Evolutionary conservation across 2,113 vertebrate genomes (phyloP), one percentile per base, ranked within the genome.

Genomic region (Carassius gibelio): DNA sequence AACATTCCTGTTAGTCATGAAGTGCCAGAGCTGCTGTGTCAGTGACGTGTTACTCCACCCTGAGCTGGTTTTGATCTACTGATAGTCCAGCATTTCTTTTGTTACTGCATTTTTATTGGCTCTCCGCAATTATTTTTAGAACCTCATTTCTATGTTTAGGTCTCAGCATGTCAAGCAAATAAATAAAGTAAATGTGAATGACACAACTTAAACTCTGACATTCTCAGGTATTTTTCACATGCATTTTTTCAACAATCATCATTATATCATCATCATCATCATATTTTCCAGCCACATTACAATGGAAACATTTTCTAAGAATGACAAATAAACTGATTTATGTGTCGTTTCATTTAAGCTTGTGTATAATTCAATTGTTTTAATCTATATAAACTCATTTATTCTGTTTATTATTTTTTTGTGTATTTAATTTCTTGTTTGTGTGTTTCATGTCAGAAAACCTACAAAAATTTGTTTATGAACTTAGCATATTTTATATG

Each of bases 1-100:
- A 55, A 57, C 62, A 82, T 82, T 82, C 80, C 80, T 82, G 80
- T 68, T 50, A 71, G 64, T 52, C 26, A n/a, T 71, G 62, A 71
- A 64, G 45, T 82, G 45, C 26, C 64, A 69, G 38, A 50, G 23
- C n/a, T 78, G 52, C 75, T 59, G n/a, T 52, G 61, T 80, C n/a
- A 23, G 9, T 62, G 59, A 81, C 13, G 7, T 21, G n/a, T 45
- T 34, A 13, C 79, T 81, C 79, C 45, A 81, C 62, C 64, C 80
- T 82, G 48, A 52, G 17, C 17, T 82, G 64, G 48, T 82, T 26
- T 55, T 52, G 42, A 69, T 82, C 59, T 66, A 13, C 64, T 38
- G 45, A 71, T 66, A 48, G 78, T 64, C 7, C 36, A 17, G 45
- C 15, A 6, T 9, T 81, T 64, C 8, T 26, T 7, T 15, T 81